Base-by-base conservation (phyloP, 2,797 vertebrate genomes). In the Pagetopsis macropterus region DNA sequence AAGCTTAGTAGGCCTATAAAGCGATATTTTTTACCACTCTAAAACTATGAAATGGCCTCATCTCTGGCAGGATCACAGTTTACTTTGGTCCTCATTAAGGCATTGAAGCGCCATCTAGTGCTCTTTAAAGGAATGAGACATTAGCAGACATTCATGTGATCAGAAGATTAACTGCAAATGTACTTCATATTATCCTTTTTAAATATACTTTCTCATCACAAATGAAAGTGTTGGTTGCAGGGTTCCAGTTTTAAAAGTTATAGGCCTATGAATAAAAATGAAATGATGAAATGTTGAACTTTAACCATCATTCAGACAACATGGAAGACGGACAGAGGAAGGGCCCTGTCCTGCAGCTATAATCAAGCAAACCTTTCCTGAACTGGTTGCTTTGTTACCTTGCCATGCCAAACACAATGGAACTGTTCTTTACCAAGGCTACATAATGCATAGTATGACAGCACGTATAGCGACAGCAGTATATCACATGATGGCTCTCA, bases 331-430 rank as follows among this genome's bases (percentile, higher is more conserved):
- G 27, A 84, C 27, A 71, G 57, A 84, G 62, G 65, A 57, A 69
- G 75, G 40, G 49, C 27, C 1, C 4, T 9, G 49, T 11, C 49
- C 64, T 81, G 65, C 73, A 56, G 64, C 70, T 63, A 54, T 61
- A 51, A 87, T 86, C 81, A 77, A 85, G 78, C 65, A 78, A 85
- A 68, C 60, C n/a, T 16, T 91, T 90, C 86, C 84, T 88, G 92
- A 92, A 91, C 85, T 66, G 84, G 72, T 83, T 87, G 84, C 76
- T 88, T 91, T 92, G 89, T 92, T 84, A 64, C 69, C 31, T 55
- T 72, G 11, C 58, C 46, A 72, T 69, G 60, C 8, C 49, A 73
- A 75, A 65, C 73, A 89, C 83, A 91, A 90, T 82, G 71, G 65
- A 82, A 79, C 79, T 87, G 86, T 87, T 79, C 51, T 69, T 75